These are phyloP conservation scores for Gymnoscopelus braueri DNA, from an alignment of 2,797 vertebrate species.

Conservation along the genomic window DNA sequence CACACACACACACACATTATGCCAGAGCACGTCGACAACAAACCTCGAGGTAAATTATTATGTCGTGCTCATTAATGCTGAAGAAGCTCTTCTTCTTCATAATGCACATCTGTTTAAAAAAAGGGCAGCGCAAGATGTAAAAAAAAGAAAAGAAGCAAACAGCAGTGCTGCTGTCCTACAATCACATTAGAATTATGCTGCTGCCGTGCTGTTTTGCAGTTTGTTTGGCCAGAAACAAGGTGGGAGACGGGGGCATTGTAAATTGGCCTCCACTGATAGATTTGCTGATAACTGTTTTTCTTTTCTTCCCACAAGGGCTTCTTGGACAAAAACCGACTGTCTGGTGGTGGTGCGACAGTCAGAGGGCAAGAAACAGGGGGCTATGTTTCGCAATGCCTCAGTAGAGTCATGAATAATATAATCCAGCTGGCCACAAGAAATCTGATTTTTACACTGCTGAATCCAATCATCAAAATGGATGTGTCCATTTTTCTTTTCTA, in stretches of 20 bases:
- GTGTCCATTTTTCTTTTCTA: background rate
- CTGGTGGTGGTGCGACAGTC: constrained; percentile 30
- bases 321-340: background rate
- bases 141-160: constrained; percentile 1
- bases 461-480: constrained; percentile 1
- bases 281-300: constrained; percentile 34
- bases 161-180: constrained; percentile 23
- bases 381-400: constrained; percentile 19
- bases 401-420: constrained; percentile 30
- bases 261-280: constrained; percentile 24
- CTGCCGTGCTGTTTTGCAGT: constrained; percentile 9
- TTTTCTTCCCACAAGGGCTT: constrained; percentile 13
- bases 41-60: constrained; percentile 36
- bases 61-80: constrained; percentile 30
- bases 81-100: constrained; percentile 36
- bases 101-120: constrained; percentile 44
- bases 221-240: constrained; percentile 14
- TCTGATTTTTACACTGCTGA: background rate
- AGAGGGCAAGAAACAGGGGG: constrained; percentile 7
- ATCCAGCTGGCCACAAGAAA: constrained; percentile 11
- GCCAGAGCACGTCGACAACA: constrained; percentile 35
- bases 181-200: constrained; percentile 12
- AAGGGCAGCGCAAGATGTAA: background rate
- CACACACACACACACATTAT: constrained; percentile 32
- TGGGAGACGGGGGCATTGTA: constrained; percentile 17